phyloP scores from a whole-genome alignment of 2,888 invertebrate species.

The Pantelozetes paolii region DNA sequence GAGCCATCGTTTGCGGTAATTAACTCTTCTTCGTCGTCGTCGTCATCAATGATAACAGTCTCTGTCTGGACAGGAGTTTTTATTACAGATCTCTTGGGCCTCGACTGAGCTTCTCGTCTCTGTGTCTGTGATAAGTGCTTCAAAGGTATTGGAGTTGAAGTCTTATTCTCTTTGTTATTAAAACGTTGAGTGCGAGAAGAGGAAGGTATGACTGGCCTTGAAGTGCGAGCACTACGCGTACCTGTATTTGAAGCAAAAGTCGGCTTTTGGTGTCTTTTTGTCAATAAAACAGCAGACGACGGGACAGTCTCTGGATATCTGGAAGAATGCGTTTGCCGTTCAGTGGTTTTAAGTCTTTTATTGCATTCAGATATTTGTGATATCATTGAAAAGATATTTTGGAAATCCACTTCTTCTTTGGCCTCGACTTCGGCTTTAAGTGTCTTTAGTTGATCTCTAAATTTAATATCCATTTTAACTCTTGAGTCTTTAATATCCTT shows the following conservation, averaged over 20 bases:
- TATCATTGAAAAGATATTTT: neutral
- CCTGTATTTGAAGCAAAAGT: too few relatives aligned
- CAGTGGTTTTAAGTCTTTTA: neutral
- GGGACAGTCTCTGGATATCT: neutral
- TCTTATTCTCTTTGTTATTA: too few relatives aligned
- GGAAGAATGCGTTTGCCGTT: neutral
- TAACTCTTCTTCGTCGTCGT: too few relatives aligned
- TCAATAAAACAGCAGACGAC: neutral
- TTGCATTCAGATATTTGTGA: neutral
- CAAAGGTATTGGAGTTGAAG: too few relatives aligned
- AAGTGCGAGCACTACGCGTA: slow-evolving; percentile 1
- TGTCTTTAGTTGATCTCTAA: neutral
- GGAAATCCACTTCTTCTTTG: neutral
- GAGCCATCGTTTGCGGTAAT: too few relatives aligned
- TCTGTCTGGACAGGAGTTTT: too few relatives aligned
- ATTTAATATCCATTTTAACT: neutral
- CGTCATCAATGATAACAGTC: too few relatives aligned
- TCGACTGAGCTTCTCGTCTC: too few relatives aligned
- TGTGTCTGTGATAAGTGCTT: too few relatives aligned
- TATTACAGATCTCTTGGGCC: too few relatives aligned
- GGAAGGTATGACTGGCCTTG: neutral
- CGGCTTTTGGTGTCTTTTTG: neutral
- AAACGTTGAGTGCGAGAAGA: neutral
- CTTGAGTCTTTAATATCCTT: too few relatives aligned
- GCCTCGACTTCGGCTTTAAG: neutral